Base-by-base conservation (phyloP, 2,113 vertebrate species). In the Hemicordylus capensis region DNA sequence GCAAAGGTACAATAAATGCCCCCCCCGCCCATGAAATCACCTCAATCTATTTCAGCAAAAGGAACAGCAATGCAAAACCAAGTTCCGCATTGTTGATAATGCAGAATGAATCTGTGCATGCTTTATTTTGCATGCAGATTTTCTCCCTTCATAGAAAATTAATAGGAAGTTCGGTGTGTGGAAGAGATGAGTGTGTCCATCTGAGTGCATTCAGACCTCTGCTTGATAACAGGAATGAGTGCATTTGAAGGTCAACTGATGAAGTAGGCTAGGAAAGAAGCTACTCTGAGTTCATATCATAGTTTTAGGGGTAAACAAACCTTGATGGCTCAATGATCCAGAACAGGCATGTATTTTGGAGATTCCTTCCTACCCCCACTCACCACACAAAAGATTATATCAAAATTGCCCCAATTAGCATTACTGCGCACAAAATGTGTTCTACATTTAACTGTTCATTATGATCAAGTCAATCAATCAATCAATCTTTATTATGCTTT, bases 1-100 rank as follows among this genome's bases (percentile, higher is more conserved):
- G 39, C 26, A 67, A 92, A 91, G 74, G 64, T 14, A 28, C 74
- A 73, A 83, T 88, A 93, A 91, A 85, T 80, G 80, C 8, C 80
- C 34, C 34, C 31, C 42, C 28, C 85, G 12, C 0, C 0, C 56
- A 81, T 76, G 67, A 12, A 37, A 4, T 66, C 74, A 37, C 54
- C n/a, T 48, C 46, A 20, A 15, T 87, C 46, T 61, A 22, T 11
- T 48, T 17, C 20, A n/a, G 78, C 31, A 48, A 31, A 63, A 46
- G 61, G 12, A 31, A n/a, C 1, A 3, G 17, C 37, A 37, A 81
- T 69, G 12, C 48, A 74, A 44, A 12, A 46, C 48, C 15, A 48
- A 22, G 26, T 46, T 31, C 34, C 34, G 22, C 3, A 58, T 22
- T 39, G n/a, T 37, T 58, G 58, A 24, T 4, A 39, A 46, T 34